phyloP scores from a whole-genome alignment of 2,888 invertebrate genomes.

The Xanthia togata region DNA sequence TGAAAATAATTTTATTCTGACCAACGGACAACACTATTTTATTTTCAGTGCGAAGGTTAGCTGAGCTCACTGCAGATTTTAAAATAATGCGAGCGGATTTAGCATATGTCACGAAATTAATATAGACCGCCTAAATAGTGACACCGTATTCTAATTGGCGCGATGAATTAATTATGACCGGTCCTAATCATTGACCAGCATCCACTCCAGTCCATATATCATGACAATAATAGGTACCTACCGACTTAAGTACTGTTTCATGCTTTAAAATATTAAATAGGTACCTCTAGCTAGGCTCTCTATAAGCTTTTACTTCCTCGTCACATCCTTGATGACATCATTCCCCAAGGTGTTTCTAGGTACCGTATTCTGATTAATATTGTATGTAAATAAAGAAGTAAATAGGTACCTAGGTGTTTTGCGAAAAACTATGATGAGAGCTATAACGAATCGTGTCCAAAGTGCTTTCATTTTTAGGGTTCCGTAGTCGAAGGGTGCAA shows the following conservation, averaged over 20 bases:
- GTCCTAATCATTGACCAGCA: background rate
- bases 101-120: background rate
- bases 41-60: constrained; percentile 76
- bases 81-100: constrained; percentile 10
- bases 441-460: background rate
- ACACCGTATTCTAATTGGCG: background rate
- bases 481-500: too few species aligned
- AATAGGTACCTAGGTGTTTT: background rate
- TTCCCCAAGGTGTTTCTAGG: background rate
- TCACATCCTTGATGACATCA: constrained; percentile 5
- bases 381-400: background rate
- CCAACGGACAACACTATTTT: constrained; percentile 64
- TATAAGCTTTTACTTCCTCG: background rate
- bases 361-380: constrained; percentile 3
- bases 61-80: constrained; percentile 75
- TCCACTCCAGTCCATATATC: background rate
- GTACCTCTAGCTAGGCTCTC: background rate
- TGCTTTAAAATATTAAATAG: background rate
- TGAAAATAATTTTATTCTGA: constrained; percentile 51
- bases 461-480: background rate
- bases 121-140: constrained; percentile 7
- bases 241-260: too few species aligned
- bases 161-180: background rate
- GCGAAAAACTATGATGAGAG: background rate
- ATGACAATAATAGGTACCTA: background rate